Evolutionary conservation across 2,113 vertebrate species (phyloP).

Genomic region (Suricata suricatta): DNA sequence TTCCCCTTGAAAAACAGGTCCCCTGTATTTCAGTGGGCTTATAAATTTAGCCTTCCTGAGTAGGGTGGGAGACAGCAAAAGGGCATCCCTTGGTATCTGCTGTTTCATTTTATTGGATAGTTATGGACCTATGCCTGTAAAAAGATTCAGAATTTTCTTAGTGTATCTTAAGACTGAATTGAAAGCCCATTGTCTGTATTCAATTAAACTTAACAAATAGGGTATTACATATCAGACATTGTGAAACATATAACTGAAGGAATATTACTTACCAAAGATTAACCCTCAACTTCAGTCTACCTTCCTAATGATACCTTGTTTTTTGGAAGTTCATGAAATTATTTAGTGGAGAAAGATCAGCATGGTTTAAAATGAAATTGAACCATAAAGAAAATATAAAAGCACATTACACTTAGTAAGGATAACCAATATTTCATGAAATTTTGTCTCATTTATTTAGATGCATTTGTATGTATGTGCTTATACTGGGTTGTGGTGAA

Average conservation of each 20-base stretch:
- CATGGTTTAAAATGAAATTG: slow-evolving; percentile 28
- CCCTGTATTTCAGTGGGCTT: not conserved
- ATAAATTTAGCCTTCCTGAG: not conserved
- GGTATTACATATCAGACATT: not conserved
- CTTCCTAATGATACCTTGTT: not conserved
- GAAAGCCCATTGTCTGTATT: not conserved
- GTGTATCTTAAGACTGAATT: not conserved
- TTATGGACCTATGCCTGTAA: not conserved
- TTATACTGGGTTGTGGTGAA: not conserved
- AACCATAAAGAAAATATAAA: not conserved
- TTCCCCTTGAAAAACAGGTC: not conserved
- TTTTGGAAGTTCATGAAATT: not conserved
- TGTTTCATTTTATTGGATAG: not conserved
- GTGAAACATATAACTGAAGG: not conserved
- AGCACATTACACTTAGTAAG: not conserved
- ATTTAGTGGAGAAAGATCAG: not conserved
- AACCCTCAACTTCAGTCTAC: not conserved
- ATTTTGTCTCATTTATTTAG: not conserved
- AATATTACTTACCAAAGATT: not conserved
- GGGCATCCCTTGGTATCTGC: not conserved
- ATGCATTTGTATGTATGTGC: not conserved
- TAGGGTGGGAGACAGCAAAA: not conserved
- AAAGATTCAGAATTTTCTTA: slow-evolving; percentile 35
- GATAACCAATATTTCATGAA: not conserved
- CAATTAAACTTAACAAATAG: not conserved